Evolutionary conservation across 2,888 invertebrate species (phyloP).

Genomic region (Strigamia maritima): DNA sequence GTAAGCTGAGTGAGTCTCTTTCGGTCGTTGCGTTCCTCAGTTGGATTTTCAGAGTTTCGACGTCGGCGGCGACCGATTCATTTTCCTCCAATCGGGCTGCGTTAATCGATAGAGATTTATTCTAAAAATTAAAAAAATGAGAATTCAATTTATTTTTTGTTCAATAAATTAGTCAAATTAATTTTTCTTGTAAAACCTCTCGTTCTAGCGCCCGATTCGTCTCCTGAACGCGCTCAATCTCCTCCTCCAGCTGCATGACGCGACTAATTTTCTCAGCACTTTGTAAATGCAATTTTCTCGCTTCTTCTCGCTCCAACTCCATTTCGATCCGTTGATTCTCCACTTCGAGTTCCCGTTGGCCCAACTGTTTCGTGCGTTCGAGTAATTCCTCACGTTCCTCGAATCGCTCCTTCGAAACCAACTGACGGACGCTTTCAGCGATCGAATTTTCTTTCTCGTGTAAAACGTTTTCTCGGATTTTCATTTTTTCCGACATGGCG

Average conservation of each 20-base stretch:
- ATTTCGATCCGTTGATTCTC: background rate
- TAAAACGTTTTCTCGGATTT: background rate
- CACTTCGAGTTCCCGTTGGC: background rate
- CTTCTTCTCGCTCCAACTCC: background rate
- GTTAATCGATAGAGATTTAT: background rate
- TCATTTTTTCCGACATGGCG: background rate
- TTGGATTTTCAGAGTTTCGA: background rate
- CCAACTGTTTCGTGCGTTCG: background rate
- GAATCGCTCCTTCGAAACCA: background rate
- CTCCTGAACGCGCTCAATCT: background rate
- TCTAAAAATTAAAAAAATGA: background rate
- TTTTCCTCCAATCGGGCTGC: background rate
- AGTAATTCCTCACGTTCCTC: background rate
- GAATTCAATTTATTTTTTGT: too few relatives aligned
- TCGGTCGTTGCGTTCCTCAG: background rate
- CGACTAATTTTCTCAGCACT: background rate
- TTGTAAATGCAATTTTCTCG: background rate
- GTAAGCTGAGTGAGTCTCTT: background rate
- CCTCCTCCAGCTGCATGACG: background rate
- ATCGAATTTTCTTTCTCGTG: background rate
- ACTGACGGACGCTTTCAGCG: background rate
- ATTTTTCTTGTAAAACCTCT: background rate
- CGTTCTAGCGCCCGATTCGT: background rate
- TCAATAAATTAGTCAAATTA: too few relatives aligned
- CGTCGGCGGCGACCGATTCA: background rate